Evolutionary conservation across 2,113 vertebrate genomes (phyloP).

Genomic region (Malurus alboscapulatus): DNA sequence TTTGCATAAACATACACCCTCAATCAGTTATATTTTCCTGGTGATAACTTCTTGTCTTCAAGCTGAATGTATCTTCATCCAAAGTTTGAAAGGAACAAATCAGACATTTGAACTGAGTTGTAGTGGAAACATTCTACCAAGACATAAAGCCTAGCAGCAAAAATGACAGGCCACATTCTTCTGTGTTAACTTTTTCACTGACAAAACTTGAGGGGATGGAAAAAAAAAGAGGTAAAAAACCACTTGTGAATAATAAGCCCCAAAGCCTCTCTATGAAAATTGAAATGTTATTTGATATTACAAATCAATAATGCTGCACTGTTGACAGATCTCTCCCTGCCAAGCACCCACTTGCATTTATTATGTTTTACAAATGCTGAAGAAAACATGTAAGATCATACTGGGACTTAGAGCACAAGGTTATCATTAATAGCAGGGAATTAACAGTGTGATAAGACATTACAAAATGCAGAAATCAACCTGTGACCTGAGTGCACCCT

Average conservation of each 20-base stretch:
- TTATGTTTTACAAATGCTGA: background rate
- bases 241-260: background rate
- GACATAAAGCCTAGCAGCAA: background rate
- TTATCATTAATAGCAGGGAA: background rate
- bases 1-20: background rate
- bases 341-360: background rate
- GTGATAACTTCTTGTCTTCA: background rate
- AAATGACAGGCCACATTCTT: background rate
- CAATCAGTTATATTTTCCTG: background rate
- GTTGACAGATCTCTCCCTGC: background rate
- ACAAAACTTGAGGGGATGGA: background rate
- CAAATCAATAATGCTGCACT: background rate
- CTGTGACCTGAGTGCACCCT: background rate
- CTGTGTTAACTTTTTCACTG: background rate
- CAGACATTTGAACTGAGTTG: background rate
- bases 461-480: conserved; percentile 10
- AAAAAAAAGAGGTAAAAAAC: background rate
- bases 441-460: conserved; percentile 9
- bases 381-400: background rate
- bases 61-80: background rate
- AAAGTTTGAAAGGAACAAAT: conserved; percentile 10
- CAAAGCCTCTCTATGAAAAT: background rate
- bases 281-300: background rate
- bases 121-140: background rate
- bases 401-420: background rate